Evolutionary conservation across 2,888 invertebrate species (phyloP).

Genomic region (Orthosia incerta): DNA sequence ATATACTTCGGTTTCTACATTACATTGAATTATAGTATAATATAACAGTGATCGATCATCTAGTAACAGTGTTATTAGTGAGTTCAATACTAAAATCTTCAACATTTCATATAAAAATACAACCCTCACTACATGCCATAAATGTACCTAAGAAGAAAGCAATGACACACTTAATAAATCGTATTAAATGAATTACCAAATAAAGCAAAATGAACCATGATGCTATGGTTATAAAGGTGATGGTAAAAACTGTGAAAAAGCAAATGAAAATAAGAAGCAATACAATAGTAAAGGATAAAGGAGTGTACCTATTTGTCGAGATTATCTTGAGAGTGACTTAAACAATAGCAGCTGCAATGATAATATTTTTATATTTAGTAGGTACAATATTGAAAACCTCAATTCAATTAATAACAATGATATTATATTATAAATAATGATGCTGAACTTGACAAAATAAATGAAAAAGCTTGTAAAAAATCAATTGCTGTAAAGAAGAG

Average conservation of each 20-base stretch:
- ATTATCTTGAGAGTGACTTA: conserved; percentile 90
- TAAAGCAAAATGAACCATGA: conserved; percentile 65
- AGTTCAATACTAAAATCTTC: conserved; percentile 41
- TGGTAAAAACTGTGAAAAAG: conserved; percentile 66
- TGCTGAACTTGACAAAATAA: conserved; percentile 37
- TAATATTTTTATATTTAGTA: conserved; percentile 82
- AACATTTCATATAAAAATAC: conserved; percentile 44
- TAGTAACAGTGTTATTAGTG: neutral
- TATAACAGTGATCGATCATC: conserved; percentile 4
- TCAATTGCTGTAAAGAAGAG: neutral
- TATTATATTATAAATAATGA: conserved; percentile 24
- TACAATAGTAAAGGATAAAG: conserved; percentile 81
- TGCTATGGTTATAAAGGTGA: conserved; percentile 49
- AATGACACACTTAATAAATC: conserved; percentile 47
- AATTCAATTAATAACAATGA: conserved; percentile 11
- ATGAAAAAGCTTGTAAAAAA: conserved; percentile 39
- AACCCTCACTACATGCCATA: conserved; percentile 55
- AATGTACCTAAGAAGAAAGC: conserved; percentile 28
- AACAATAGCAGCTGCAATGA: conserved; percentile 90
- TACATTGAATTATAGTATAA: too few species aligned
- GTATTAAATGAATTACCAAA: conserved; percentile 55
- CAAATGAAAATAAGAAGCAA: conserved; percentile 82
- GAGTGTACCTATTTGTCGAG: conserved; percentile 89
- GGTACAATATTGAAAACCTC: conserved; percentile 67
- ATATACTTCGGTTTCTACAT: too few species aligned